Conservation (phyloP, 2,888 invertebrate genomes). For the Julus scandinavius region DNA sequence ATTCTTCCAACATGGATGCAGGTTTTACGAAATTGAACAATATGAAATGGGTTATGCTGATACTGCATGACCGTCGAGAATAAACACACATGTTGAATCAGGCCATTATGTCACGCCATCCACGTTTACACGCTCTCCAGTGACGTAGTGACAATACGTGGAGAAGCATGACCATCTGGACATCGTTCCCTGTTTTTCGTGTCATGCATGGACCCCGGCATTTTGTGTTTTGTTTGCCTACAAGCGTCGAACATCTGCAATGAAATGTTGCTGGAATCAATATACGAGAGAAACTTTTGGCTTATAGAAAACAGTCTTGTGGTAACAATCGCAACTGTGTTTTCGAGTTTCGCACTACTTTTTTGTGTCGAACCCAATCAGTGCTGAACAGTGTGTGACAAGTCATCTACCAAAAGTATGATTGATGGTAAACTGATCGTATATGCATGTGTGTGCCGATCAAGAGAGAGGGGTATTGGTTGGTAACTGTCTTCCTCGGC, state of each 20-base stretch:
- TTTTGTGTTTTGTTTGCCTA: background rate
- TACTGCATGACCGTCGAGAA: conserved; percentile 1
- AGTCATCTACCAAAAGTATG: conserved; percentile 50
- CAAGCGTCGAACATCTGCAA: background rate
- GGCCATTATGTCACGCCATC: background rate
- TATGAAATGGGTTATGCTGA: background rate
- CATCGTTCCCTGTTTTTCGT: background rate
- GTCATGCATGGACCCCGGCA: background rate
- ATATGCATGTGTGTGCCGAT: conserved; percentile 34
- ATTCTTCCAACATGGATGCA: no score
- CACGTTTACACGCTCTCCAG: background rate
- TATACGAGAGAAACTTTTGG: background rate
- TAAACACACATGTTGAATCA: conserved; percentile 26
- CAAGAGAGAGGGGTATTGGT: conserved; percentile 20
- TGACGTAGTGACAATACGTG: background rate
- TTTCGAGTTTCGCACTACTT: background rate
- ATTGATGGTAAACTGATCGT: conserved; percentile 49
- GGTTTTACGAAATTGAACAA: no score
- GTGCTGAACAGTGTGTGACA: conserved; percentile 41
- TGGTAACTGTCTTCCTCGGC: conserved; percentile 44
- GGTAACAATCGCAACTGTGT: background rate
- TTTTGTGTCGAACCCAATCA: conserved; percentile 35
- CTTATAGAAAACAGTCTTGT: background rate
- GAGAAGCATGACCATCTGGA: background rate
- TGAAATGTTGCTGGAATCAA: background rate